These are phyloP conservation scores for Holocentrus rufus DNA, from an alignment of 2,797 vertebrate genomes.

Conservation along the genomic window DNA sequence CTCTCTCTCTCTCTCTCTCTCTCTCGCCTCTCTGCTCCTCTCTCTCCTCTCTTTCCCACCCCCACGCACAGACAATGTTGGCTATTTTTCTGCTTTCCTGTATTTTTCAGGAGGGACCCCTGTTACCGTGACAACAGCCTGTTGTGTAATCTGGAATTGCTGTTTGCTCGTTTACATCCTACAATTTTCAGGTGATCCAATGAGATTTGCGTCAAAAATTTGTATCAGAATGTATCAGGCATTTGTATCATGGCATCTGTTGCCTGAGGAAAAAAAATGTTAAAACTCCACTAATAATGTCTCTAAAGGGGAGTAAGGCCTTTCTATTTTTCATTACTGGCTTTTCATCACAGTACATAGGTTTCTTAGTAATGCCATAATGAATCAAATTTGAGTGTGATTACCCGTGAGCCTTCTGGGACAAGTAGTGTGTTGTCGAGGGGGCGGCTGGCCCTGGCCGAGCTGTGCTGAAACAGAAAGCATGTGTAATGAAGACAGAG, in stretches of 20 bases:
- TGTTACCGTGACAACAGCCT: conserved; percentile 1
- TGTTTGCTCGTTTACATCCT: not conserved
- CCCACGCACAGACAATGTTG: conserved; percentile 15
- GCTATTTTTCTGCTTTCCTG: conserved; percentile 2
- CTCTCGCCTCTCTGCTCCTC: not conserved
- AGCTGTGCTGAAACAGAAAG: conserved; percentile 50
- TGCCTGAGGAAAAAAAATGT: conserved; percentile 7
- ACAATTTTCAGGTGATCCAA: not conserved
- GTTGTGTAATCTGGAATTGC: conserved; percentile 6
- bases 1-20: not conserved
- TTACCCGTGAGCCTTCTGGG: conserved; percentile 57
- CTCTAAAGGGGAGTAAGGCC: conserved; percentile 11
- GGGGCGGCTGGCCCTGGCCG: conserved; percentile 45
- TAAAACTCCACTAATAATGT: conserved; percentile 3
- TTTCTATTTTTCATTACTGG: conserved; percentile 43
- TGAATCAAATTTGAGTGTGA: conserved; percentile 62
- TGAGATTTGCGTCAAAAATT: conserved; percentile 6
- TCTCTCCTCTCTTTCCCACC: not conserved
- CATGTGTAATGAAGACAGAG: conserved; percentile 51
- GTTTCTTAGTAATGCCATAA: conserved; percentile 65
- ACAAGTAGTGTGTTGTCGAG: conserved; percentile 51
- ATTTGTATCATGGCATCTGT: conserved; percentile 2
- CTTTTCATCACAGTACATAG: conserved; percentile 58
- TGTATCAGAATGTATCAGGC: conserved; percentile 13
- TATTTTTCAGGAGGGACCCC: not conserved